Base-by-base conservation (phyloP, 2,888 invertebrate species). In the Yponomeuta malinellus region DNA sequence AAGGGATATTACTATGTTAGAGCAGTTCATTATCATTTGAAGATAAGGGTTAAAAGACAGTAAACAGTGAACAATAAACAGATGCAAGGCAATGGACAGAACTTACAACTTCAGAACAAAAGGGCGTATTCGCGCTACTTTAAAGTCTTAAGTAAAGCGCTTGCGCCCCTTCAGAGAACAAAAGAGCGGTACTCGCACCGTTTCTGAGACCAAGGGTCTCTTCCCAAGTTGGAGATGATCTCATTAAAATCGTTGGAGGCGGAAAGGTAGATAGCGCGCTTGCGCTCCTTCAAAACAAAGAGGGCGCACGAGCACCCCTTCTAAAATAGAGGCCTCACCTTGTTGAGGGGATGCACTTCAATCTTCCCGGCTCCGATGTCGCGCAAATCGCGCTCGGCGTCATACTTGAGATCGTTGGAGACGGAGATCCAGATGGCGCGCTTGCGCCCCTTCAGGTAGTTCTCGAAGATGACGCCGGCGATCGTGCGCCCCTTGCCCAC, bases 341-440 rank as follows among this genome's bases (percentile, higher is more conserved):
- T 98, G 86, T 98, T 98, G 15, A 98, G 90, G 2, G 95, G 96
- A 83, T 97, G 95, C 48, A 99, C 98, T 71, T 96, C 96, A 67
- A 99, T 97, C 88, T 96, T 96, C 8, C 89, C 87, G 2, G 99
- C 98, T 65, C 99, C 99, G 79, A 99, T 99, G 85, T 99, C 99
- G 74, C 94, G 90, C 73, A 99, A 93, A 93, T 99, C 99, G 66
- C 99, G 92, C 86, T 99, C 98, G 0, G 99, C 98, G 92, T 99
- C 99, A 85, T 98, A 99, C 89, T 97, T 98, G 76, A 99, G 94
- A 91, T 99, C 99, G 89, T 98, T 98, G 63, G 99, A 99, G 0
- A 99, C 99, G 48, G 99, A 99, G 74, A 99, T 96, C 99, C 99
- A 99, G 74, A 99, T 94, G n/a, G 99, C 97, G 76, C 98, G 95